Evolutionary conservation across 2,888 invertebrate genomes (phyloP), one percentile per base, ranked within the genome.

Genomic region (Drosophila emarginata): DNA sequence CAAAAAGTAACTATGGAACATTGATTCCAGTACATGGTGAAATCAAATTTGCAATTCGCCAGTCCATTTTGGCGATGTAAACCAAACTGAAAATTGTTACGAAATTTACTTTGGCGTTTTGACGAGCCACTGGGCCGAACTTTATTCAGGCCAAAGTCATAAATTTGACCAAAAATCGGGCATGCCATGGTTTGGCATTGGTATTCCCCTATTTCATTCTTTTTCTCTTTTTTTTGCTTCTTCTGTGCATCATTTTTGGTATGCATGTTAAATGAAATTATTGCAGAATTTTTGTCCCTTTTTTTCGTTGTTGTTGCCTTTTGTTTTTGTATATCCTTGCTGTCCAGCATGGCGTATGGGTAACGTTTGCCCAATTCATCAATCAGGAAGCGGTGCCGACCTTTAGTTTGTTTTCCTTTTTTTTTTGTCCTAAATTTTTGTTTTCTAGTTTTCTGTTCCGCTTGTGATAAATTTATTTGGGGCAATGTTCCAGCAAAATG

Each of bases 181-280:
- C 66, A 67, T 68, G 36, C 57, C 61, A 61, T 64, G 45, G 64
- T 15, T 51, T 40, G 67, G 64, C 59, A 63, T 64, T 57, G 53
- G 52, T 26, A 54, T 32, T 59, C 14, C 11, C n/a, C 6, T 32
- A 50, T 59, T 28, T 9, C 15, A 12, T 37, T 15, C 52, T 18
- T 37, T 37, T 61, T 18, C n/a, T 40, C 14, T 23, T 23, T 23
- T 23, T 23, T 2, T 4, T 4, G 2, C 23, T 2, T 23, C 18
- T 18, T 61, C 51, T 53, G 64, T 59, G 67, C 61, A 61, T 12
- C 64, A 66, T 63, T 72, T 79, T 61, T 65, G 70, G 68, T 65
- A 69, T 82, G 85, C 87, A 81, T 79, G 87, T 74, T 79, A 79
- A 87, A 82, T 87, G 78, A 87, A 85, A 82, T 87, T 87, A 87